Conservation (phyloP, 2,888 invertebrate genomes). For the Eilema depressum region DNA sequence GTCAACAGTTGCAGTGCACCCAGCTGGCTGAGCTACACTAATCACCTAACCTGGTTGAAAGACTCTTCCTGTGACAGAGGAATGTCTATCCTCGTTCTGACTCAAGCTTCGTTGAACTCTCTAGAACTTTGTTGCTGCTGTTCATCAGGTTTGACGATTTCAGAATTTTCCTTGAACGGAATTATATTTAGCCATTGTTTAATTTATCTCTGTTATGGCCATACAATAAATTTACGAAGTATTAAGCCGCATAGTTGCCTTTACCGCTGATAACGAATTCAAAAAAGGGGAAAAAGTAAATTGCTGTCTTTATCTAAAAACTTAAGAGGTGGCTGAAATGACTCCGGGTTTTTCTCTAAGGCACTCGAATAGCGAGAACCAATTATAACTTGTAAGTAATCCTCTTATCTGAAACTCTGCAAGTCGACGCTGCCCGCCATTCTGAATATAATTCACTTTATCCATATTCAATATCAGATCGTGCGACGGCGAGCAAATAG, state of each 20-base stretch:
- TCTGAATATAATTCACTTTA: slow-evolving; percentile 84
- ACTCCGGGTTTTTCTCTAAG: slow-evolving; percentile 74
- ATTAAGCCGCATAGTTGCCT: slow-evolving; percentile 32
- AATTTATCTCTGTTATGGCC: slow-evolving; percentile 33
- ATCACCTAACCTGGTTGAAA: no score
- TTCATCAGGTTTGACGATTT: background rate
- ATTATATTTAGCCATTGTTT: slow-evolving; percentile 29
- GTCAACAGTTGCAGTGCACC: no score
- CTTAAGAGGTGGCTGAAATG: slow-evolving; percentile 68
- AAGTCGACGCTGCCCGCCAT: slow-evolving; percentile 78
- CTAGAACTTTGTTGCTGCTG: background rate
- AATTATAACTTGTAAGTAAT: slow-evolving; percentile 86
- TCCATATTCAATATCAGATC: slow-evolving; percentile 86
- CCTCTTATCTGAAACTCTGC: slow-evolving; percentile 79
- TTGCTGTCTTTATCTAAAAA: slow-evolving; percentile 65
- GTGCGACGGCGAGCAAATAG: slow-evolving; percentile 83
- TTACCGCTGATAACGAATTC: slow-evolving; percentile 39
- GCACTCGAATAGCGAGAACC: slow-evolving; percentile 80
- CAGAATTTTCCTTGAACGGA: background rate
- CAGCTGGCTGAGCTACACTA: no score
- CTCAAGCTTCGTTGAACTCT: no score
- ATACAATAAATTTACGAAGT: slow-evolving; percentile 30
- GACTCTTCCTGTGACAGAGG: no score
- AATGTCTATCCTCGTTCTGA: no score
- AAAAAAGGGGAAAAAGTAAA: slow-evolving; percentile 54